A percentile compares a stretch with the other conserved stretches of the same genome.
Evolutionary conservation across 2,113 vertebrate genomes (phyloP).

Genomic region (Hemiscyllium ocellatum): DNA sequence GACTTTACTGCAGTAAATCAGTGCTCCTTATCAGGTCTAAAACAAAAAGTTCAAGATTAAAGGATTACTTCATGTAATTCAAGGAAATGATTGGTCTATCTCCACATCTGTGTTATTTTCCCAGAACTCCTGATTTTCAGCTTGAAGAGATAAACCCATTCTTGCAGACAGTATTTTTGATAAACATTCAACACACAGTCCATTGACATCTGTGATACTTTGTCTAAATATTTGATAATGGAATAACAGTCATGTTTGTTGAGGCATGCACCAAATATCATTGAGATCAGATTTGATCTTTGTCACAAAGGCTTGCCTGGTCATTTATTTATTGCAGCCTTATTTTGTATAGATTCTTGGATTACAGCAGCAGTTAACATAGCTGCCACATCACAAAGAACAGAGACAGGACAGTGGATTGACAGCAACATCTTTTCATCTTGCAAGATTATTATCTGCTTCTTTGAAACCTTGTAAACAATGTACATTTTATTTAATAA

Average conservation of each 20-base stretch:
- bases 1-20: neutral
- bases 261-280: neutral
- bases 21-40: neutral
- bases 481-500: neutral
- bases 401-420: neutral
- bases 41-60: conserved; percentile 14
- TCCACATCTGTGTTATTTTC: neutral
- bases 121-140: neutral
- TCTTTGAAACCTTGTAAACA: neutral
- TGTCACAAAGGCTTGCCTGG: neutral
- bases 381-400: neutral
- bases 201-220: conserved; percentile 2
- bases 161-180: neutral
- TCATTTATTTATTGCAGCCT: neutral
- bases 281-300: neutral
- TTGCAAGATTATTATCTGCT: neutral
- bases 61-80: conserved; percentile 15
- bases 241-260: conserved; percentile 10
- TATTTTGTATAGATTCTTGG: neutral
- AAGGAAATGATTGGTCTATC: neutral
- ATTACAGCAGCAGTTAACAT: neutral
- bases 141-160: neutral
- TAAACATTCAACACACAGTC: neutral
- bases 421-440: neutral
- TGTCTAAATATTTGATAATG: neutral